These are phyloP conservation scores for Sarcophaga bullata DNA, from an alignment of 1,140 invertebrate species.

Conservation along the genomic window DNA sequence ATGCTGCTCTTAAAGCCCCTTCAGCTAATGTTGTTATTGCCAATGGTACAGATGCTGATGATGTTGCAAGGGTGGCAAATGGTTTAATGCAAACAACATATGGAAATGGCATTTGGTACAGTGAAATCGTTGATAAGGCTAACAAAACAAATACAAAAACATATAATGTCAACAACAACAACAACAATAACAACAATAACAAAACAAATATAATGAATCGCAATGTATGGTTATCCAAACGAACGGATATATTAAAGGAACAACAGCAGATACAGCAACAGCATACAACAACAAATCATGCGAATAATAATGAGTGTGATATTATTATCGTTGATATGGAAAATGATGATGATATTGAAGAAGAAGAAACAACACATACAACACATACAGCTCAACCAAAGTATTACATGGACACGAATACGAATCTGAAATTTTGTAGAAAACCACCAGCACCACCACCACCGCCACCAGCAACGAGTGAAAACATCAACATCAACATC, in stretches of 20 bases:
- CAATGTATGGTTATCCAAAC: conserved; percentile 21
- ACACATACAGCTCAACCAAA: background rate
- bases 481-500: conserved; percentile 18
- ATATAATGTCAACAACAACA: conserved; percentile 20
- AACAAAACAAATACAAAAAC: conserved; percentile 19
- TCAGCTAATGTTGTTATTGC: background rate
- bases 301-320: conserved; percentile 1
- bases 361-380: background rate
- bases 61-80: background rate
- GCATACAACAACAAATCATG: conserved; percentile 16
- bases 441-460: background rate
- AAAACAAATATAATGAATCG: conserved; percentile 23
- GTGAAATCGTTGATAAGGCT: conserved; percentile 11
- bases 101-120: conserved; percentile 28
- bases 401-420: background rate
- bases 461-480: background rate
- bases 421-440: background rate
- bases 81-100: background rate
- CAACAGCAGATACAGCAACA: conserved; percentile 14
- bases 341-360: conserved; percentile 39
- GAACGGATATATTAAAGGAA: background rate
- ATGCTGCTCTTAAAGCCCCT: background rate
- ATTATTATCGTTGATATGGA: conserved; percentile 41
- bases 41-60: background rate
- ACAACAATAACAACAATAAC: conserved; percentile 8